Evolutionary conservation across 2,113 vertebrate species (phyloP).

Genomic region (Daphoenositta chrysoptera): DNA sequence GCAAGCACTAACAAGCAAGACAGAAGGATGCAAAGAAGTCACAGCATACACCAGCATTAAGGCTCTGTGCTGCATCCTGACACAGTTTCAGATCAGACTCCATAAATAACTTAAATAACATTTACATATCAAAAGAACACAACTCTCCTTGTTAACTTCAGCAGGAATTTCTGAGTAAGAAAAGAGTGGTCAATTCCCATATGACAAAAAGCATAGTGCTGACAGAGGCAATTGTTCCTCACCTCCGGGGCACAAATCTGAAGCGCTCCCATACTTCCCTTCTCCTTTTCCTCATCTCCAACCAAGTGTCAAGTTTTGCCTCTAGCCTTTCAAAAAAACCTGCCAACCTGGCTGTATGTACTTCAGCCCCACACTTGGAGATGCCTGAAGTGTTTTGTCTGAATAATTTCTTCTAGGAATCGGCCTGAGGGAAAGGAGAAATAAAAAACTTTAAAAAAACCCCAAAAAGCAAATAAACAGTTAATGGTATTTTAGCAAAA

Average conservation of each 20-base stretch:
- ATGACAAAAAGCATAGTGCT: neutral
- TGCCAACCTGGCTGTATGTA: neutral
- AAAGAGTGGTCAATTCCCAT: neutral
- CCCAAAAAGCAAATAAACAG: neutral
- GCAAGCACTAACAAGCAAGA: neutral
- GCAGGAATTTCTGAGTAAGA: neutral
- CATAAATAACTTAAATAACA: neutral
- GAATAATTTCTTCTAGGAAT: neutral
- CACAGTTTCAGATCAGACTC: neutral
- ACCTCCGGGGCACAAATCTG: neutral
- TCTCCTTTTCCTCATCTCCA: neutral
- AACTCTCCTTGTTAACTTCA: neutral
- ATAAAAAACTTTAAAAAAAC: neutral
- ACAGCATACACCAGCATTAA: neutral
- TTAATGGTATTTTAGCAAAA: neutral
- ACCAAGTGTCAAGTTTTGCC: neutral
- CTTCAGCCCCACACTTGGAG: neutral
- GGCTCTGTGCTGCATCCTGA: neutral
- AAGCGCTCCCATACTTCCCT: neutral
- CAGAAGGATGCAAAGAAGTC: neutral
- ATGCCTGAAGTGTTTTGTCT: neutral
- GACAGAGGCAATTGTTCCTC: neutral
- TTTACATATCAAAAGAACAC: neutral
- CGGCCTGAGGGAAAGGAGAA: neutral
- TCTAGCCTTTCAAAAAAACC: neutral